Evolutionary conservation across 2,113 vertebrate genomes (phyloP).

Genomic region (Epinephelus lanceolatus): DNA sequence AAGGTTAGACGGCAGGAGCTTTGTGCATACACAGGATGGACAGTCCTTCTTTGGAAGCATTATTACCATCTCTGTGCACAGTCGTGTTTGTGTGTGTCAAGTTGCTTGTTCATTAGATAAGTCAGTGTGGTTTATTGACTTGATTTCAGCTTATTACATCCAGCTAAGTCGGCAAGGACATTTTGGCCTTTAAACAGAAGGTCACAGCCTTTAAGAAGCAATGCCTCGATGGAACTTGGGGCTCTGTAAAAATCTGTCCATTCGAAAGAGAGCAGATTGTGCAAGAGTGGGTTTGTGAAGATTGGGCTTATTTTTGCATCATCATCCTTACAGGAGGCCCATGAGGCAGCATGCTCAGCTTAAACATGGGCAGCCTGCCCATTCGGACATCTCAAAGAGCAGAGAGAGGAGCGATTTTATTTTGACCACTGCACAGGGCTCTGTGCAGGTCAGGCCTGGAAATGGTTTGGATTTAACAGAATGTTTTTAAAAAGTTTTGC

Average conservation of each 20-base stretch:
- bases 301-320: slow-evolving; percentile 42
- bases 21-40: neutral
- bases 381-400: neutral
- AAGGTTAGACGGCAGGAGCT: slow-evolving; percentile 2
- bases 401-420: neutral
- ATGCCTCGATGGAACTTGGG: slow-evolving; percentile 33
- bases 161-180: slow-evolving; percentile 44
- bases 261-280: slow-evolving; percentile 39
- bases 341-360: neutral
- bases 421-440: neutral
- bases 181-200: slow-evolving; percentile 69
- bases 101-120: slow-evolving; percentile 46
- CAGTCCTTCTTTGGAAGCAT: neutral
- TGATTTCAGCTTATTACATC: slow-evolving; percentile 62
- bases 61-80: slow-evolving; percentile 9
- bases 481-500: too few relatives aligned
- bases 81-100: slow-evolving; percentile 33
- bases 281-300: slow-evolving; percentile 31
- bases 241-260: slow-evolving; percentile 44
- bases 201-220: slow-evolving; percentile 68
- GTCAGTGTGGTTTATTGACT: slow-evolving; percentile 59
- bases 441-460: too few relatives aligned
- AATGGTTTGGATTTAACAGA: too few relatives aligned
- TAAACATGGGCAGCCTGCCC: neutral
- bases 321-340: slow-evolving; percentile 25